Conservation (phyloP, 1,140 invertebrate genomes). For the Drosophila takahashii region DNA sequence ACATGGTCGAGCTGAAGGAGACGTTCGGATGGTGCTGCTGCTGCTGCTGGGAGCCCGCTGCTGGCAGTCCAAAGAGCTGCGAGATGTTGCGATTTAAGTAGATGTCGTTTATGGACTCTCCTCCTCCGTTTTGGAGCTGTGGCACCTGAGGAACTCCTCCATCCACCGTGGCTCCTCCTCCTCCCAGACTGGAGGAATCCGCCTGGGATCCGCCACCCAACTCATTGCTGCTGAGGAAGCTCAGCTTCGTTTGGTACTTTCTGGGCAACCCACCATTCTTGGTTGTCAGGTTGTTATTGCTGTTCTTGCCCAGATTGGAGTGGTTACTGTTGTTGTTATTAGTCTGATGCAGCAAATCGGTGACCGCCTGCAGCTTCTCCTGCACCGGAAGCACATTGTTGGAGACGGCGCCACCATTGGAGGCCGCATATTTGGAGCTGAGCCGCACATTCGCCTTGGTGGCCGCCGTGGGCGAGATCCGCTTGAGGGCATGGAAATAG, state of each 20-base stretch:
- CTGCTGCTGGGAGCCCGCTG: conserved; percentile 26
- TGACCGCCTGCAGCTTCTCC: conserved; percentile 78
- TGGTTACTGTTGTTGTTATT: conserved; percentile 58
- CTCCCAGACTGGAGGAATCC: conserved; percentile 36
- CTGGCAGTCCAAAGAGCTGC: conserved; percentile 67
- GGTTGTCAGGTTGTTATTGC: conserved; percentile 46
- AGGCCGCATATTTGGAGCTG: conserved; percentile 64
- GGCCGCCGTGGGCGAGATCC: conserved; percentile 79
- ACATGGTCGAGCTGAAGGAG: conserved; percentile 71
- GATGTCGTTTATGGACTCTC: conserved; percentile 81
- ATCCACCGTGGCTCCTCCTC: conserved; percentile 20
- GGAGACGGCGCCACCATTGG: conserved; percentile 60
- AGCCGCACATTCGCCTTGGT: conserved; percentile 82
- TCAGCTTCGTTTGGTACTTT: conserved; percentile 68
- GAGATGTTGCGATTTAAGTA: conserved; percentile 80
- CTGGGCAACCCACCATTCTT: conserved; percentile 62
- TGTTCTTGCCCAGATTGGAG: conserved; percentile 42
- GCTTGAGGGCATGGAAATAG: conserved; percentile 90
- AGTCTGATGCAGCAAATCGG: conserved; percentile 71
- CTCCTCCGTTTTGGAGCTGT: conserved; percentile 21
- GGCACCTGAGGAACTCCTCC: background rate
- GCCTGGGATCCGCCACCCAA: conserved; percentile 24
- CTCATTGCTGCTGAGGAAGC: conserved; percentile 58
- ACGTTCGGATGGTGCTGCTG: conserved; percentile 71
- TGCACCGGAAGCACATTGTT: conserved; percentile 83